Conservation (phyloP, 2,888 invertebrate genomes). For the Corythucha ciliata region DNA sequence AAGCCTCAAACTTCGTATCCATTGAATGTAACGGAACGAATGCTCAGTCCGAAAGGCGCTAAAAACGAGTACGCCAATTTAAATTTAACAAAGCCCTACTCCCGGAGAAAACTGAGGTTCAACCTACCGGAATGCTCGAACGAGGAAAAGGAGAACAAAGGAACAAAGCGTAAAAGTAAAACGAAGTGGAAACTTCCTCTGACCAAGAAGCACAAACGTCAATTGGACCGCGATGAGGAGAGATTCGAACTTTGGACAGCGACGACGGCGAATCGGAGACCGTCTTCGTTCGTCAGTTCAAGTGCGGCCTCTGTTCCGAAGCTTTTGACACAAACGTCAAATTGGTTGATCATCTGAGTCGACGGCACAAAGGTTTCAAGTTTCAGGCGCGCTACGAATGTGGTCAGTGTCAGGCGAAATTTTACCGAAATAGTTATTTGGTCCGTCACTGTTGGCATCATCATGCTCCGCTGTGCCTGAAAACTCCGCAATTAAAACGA, state of each 20-base stretch:
- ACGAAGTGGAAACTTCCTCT: conserved; percentile 18
- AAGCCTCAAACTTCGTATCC: conserved; percentile 25
- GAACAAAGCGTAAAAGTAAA: conserved; percentile 13
- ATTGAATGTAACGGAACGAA: conserved; percentile 19
- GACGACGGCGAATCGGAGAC: neutral
- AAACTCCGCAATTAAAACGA: conserved; percentile 21
- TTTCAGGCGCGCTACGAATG: conserved; percentile 37
- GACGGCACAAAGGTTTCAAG: conserved; percentile 33
- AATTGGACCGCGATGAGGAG: too few relatives aligned
- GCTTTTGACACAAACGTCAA: conserved; percentile 34
- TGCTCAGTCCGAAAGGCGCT: neutral
- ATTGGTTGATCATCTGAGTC: conserved; percentile 34
- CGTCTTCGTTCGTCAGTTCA: conserved; percentile 27
- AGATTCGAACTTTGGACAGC: too few relatives aligned
- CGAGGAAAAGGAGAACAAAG: conserved; percentile 13
- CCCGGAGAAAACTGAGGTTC: conserved; percentile 16
- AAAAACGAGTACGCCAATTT: conserved; percentile 14
- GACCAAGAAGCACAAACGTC: conserved; percentile 20
- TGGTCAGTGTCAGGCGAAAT: conserved; percentile 38
- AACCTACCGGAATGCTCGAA: conserved; percentile 14
- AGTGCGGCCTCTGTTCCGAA: conserved; percentile 36
- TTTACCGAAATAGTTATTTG: conserved; percentile 38
- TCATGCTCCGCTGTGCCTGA: conserved; percentile 31
- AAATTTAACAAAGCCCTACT: neutral
- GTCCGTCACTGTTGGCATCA: conserved; percentile 36